Conservation (phyloP, 2,113 vertebrate genomes). For the Pipa parva region DNA sequence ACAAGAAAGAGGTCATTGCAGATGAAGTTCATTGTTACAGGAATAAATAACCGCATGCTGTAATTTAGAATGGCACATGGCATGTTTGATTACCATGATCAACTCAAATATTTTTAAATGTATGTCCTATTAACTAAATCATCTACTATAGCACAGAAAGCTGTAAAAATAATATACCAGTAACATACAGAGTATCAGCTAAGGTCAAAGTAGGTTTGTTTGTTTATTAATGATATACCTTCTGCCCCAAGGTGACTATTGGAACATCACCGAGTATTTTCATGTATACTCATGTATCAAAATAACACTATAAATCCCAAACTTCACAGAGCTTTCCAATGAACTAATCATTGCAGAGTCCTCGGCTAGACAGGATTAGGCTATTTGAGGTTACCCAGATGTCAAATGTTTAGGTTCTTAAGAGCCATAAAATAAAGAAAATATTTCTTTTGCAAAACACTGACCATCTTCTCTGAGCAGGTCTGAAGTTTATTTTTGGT, state of each 20-base stretch:
- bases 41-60: no score
- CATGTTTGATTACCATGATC: no score
- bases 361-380: constrained; percentile 34
- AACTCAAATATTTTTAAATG: no score
- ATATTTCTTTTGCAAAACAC: constrained; percentile 13
- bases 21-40: no score
- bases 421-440: constrained; percentile 3
- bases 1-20: no score
- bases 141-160: no score
- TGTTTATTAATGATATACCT: background rate
- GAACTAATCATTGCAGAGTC: constrained; percentile 14
- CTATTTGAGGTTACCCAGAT: constrained; percentile 28
- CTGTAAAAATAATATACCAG: background rate
- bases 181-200: background rate
- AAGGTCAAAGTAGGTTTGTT: constrained; percentile 8
- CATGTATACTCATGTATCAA: constrained; percentile 15
- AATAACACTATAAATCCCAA: constrained; percentile 12
- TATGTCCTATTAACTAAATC: no score
- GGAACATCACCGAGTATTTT: constrained; percentile 8
- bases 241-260: background rate
- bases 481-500: constrained; percentile 35
- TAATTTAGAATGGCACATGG: no score
- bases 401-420: constrained; percentile 19
- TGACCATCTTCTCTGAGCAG: constrained; percentile 14
- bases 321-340: constrained; percentile 14